Evolutionary conservation across 1,140 invertebrate species (phyloP).

Genomic region (Drosophila virilis): DNA sequence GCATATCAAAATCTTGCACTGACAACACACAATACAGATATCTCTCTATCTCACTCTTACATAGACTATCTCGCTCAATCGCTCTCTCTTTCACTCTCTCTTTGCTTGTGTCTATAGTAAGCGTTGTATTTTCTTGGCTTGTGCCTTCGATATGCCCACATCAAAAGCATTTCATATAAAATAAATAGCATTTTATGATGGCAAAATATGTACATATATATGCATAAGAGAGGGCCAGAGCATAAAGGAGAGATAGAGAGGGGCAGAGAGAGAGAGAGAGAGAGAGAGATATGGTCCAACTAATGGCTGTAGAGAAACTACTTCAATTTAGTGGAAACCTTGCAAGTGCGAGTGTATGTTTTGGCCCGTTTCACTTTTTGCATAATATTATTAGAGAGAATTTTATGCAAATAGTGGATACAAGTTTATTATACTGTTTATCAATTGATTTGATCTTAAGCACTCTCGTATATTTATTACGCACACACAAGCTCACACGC

Average conservation of each 20-base stretch:
- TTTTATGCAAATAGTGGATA: slow-evolving; percentile 76
- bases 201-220: slow-evolving; percentile 58
- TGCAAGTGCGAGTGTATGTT: slow-evolving; percentile 20
- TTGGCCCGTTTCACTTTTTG: slow-evolving; percentile 53
- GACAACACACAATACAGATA: slow-evolving; percentile 14
- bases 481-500: slow-evolving; percentile 38
- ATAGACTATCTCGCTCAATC: neutral
- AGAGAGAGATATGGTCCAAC: slow-evolving; percentile 1
- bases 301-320: slow-evolving; percentile 45
- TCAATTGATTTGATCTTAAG: slow-evolving; percentile 83
- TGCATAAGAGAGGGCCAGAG: neutral
- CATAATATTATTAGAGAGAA: slow-evolving; percentile 66
- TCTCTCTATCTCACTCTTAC: neutral
- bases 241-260: neutral
- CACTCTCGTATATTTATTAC: slow-evolving; percentile 77
- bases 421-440: slow-evolving; percentile 81
- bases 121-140: slow-evolving; percentile 31
- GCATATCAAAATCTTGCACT: slow-evolving; percentile 45
- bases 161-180: slow-evolving; percentile 67
- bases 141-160: slow-evolving; percentile 51
- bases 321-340: slow-evolving; percentile 55
- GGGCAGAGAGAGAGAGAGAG: neutral
- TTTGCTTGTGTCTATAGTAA: neutral
- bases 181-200: slow-evolving; percentile 73
- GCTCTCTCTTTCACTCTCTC: neutral